Percentiles rank a stretch among this genome's conserved stretches.
Conservation (phyloP, 2,797 vertebrate species). For the Eulemur mongoz region DNA sequence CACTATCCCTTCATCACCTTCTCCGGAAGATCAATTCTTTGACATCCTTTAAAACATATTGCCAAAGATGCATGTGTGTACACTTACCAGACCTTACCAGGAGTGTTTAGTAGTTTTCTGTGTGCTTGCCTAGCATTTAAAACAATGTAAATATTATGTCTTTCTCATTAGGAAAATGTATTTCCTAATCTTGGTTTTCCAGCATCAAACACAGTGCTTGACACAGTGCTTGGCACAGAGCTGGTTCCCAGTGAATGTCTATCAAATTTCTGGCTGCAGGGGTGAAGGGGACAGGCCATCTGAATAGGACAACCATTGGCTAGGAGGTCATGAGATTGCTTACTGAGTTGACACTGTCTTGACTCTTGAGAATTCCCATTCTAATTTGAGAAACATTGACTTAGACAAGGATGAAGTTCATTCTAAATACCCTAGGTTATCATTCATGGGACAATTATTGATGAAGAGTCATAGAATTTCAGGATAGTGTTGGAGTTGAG, state of each 20-base stretch:
- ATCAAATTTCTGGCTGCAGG: background rate
- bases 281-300: background rate
- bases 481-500: background rate
- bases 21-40: background rate
- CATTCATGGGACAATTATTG: background rate
- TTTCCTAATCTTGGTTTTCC: background rate
- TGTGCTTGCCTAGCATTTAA: background rate
- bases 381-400: background rate
- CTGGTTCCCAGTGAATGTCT: background rate
- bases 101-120: background rate
- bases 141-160: background rate
- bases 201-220: background rate
- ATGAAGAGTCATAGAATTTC: background rate
- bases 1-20: background rate
- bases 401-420: background rate
- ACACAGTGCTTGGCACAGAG: background rate
- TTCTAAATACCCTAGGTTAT: background rate
- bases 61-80: background rate
- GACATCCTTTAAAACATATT: background rate
- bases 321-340: background rate
- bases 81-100: background rate
- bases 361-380: background rate
- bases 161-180: background rate
- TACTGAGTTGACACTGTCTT: background rate
- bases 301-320: background rate